phyloP scores from a whole-genome alignment of 2,888 invertebrate genomes.

The Meiosimyza decipiens region DNA sequence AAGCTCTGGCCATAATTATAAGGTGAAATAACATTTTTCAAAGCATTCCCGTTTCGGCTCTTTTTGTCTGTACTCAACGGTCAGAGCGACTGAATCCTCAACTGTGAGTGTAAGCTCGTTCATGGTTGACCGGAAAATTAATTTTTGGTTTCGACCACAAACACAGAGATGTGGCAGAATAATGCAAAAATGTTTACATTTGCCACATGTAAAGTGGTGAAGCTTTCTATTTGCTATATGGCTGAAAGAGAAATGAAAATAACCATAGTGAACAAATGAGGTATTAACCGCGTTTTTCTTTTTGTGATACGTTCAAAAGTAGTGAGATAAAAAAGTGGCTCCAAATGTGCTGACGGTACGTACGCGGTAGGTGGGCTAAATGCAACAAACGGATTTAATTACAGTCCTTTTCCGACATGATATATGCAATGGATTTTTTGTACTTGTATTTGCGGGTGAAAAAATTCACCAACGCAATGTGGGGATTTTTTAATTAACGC shows the following conservation, averaged over 20 bases:
- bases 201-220: slow-evolving; percentile 8
- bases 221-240: neutral
- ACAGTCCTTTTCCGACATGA: neutral
- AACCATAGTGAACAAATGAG: slow-evolving; percentile 10
- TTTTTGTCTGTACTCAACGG: too few species aligned
- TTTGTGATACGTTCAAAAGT: too few species aligned
- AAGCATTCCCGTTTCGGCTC: too few species aligned
- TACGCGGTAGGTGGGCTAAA: neutral
- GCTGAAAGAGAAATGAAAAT: slow-evolving; percentile 5
- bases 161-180: slow-evolving; percentile 7
- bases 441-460: neutral
- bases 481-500: slow-evolving; percentile 6
- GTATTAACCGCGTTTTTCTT: neutral
- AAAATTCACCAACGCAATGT: slow-evolving; percentile 1
- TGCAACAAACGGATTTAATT: slow-evolving; percentile 9
- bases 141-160: slow-evolving; percentile 21
- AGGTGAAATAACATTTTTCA: too few species aligned
- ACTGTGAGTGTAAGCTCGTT: neutral
- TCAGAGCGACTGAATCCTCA: too few species aligned
- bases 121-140: slow-evolving; percentile 24
- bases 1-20: too few species aligned
- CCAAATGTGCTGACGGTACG: neutral
- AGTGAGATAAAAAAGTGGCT: too few species aligned
- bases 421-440: neutral
- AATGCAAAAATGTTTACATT: neutral